phyloP scores from a whole-genome alignment of 1,140 invertebrate species.

The Monochamus saltuarius region DNA sequence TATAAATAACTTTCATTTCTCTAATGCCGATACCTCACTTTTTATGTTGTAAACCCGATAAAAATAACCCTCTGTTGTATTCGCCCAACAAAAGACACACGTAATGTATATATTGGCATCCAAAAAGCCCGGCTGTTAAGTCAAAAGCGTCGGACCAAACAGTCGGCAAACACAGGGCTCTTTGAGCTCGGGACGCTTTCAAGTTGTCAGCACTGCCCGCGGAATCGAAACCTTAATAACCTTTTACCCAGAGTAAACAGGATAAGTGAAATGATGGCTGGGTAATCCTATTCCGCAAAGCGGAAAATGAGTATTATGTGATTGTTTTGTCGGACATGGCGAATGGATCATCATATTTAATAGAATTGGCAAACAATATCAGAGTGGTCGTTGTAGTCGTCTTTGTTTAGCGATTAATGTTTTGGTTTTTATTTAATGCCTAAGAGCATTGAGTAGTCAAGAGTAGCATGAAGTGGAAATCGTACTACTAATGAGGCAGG shows the following conservation, averaged over 20 bases:
- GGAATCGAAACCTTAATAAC: slow-evolving; percentile 30
- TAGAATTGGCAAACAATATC: slow-evolving; percentile 16
- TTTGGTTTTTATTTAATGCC: no score
- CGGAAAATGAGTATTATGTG: slow-evolving; percentile 21
- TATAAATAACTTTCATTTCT: no score
- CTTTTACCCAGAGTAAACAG: slow-evolving; percentile 34
- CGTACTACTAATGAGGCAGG: no score
- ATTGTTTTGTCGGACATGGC: slow-evolving; percentile 9
- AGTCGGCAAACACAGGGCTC: slow-evolving; percentile 20
- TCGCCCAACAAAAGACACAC: neutral
- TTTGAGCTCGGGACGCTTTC: slow-evolving; percentile 28
- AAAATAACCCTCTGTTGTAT: no score
- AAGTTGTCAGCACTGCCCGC: slow-evolving; percentile 24
- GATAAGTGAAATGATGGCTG: slow-evolving; percentile 29
- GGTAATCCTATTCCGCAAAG: slow-evolving; percentile 28
- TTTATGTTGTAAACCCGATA: no score
- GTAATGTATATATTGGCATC: slow-evolving; percentile 14
- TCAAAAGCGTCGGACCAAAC: slow-evolving; percentile 2
- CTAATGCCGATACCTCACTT: no score
- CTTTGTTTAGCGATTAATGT: no score
- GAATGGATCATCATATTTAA: slow-evolving; percentile 2
- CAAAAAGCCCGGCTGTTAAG: slow-evolving; percentile 1
- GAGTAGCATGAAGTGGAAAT: no score
- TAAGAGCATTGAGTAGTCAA: no score
- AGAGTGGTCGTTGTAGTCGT: neutral